Percentiles rank a stretch among this genome's conserved stretches.
Conservation (phyloP, 2,113 vertebrate species). For the Indicator indicator region DNA sequence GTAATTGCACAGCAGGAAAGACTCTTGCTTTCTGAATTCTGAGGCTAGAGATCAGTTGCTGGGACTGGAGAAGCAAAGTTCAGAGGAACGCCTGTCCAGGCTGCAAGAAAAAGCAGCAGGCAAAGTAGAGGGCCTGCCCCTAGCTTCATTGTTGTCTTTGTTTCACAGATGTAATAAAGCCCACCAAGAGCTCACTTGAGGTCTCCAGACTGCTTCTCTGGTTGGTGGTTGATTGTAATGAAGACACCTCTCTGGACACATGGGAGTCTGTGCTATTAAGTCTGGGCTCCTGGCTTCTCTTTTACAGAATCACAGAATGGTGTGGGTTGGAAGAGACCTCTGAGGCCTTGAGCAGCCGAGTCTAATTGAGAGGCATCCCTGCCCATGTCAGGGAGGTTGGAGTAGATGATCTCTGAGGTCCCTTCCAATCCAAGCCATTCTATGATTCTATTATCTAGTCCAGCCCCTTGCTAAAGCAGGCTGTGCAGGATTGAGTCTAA, state of each 20-base stretch:
- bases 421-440: no score
- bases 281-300: not conserved
- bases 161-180: not conserved
- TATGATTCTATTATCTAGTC: no score
- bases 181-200: not conserved
- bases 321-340: no score
- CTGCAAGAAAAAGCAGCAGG: not conserved
- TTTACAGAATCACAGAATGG: not conserved
- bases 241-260: not conserved
- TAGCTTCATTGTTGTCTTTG: not conserved
- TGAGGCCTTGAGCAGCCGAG: no score
- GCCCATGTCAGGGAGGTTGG: no score
- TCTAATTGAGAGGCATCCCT: no score
- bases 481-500: no score
- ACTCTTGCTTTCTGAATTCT: not conserved
- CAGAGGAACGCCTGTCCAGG: not conserved
- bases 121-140: not conserved
- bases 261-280: not conserved
- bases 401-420: no score
- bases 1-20: not conserved
- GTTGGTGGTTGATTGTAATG: not conserved
- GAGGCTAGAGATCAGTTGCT: not conserved
- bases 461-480: no score
- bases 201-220: not conserved
- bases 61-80: not conserved